Conservation (phyloP, 2,113 vertebrate species). For the Corythaeola cristata region DNA sequence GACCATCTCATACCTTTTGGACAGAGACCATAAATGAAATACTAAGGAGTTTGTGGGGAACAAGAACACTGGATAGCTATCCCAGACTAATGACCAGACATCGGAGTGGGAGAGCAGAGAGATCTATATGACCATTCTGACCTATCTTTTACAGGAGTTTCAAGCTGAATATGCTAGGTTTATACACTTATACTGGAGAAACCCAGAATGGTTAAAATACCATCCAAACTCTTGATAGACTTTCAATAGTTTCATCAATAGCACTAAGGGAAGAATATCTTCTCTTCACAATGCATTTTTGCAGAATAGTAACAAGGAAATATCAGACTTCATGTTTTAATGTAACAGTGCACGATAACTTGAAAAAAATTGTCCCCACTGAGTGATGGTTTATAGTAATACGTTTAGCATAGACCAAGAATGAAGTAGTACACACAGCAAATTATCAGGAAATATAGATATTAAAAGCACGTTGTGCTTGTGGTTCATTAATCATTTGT, state of each 20-base stretch:
- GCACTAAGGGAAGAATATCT: not conserved
- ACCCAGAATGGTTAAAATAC: not conserved
- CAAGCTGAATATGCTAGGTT: not conserved
- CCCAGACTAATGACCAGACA: not conserved
- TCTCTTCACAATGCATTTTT: not conserved
- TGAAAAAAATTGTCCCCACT: rapidly evolving
- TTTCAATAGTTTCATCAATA: not conserved
- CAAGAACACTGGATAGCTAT: not conserved
- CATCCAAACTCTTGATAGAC: not conserved
- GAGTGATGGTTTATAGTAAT: not conserved
- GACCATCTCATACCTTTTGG: rapidly evolving
- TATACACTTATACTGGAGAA: not conserved
- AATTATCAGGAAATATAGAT: not conserved
- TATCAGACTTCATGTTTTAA: not conserved
- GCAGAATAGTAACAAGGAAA: not conserved
- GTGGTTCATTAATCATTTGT: not conserved
- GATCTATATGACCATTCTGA: rapidly evolving
- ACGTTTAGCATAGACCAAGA: not conserved
- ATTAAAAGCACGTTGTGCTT: not conserved
- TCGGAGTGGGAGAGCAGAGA: not conserved
- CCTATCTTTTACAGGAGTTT: not conserved
- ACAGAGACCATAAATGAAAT: not conserved
- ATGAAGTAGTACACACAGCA: rapidly evolving
- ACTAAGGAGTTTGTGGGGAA: not conserved
- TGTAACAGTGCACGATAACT: not conserved